A percentile compares a stretch with the other conserved stretches of the same genome.
phyloP scores from a whole-genome alignment of 1,140 invertebrate genomes.

The Scylla paramamosain region DNA sequence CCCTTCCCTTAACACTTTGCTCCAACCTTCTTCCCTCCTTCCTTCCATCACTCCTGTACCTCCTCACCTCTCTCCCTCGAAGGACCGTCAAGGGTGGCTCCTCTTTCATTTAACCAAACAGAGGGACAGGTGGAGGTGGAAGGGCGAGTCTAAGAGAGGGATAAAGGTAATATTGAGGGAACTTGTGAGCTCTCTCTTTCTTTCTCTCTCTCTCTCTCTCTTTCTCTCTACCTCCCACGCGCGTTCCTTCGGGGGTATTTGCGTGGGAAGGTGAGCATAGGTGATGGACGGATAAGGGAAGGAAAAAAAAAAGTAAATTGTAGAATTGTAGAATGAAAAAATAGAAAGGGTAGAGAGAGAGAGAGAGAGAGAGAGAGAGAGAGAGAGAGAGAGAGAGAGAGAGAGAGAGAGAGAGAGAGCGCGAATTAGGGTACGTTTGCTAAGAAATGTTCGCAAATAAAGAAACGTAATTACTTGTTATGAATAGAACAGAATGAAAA shows the following conservation, averaged over 20 bases:
- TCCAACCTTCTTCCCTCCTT: background rate
- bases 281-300: background rate
- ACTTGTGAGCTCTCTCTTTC: background rate
- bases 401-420: background rate
- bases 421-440: too few species aligned
- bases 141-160: background rate
- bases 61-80: background rate
- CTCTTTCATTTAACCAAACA: background rate
- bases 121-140: background rate
- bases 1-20: background rate
- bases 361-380: background rate
- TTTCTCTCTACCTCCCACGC: too few species aligned
- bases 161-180: background rate
- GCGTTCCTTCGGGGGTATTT: background rate
- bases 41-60: background rate
- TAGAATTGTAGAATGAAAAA: background rate
- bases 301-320: background rate
- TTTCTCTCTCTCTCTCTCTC: too few species aligned
- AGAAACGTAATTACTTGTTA: too few species aligned
- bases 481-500: too few species aligned
- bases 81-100: background rate
- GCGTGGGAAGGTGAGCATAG: background rate
- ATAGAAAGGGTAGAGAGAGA: background rate
- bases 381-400: background rate
- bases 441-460: too few species aligned